These are phyloP conservation scores for Leptopilina clavipes DNA, from an alignment of 1,140 invertebrate species.

Conservation along the genomic window DNA sequence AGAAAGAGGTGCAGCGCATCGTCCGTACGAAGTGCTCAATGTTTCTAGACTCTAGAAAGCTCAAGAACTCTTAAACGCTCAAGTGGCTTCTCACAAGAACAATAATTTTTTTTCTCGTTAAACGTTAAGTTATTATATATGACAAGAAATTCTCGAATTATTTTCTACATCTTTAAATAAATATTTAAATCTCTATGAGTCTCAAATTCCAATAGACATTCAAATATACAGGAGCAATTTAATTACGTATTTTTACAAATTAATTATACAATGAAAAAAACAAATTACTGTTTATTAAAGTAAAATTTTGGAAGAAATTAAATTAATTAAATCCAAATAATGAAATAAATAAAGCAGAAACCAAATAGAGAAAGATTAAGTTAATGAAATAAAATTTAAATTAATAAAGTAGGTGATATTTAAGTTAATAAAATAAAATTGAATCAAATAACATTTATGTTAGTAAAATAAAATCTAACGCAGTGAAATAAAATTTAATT, in stretches of 20 bases:
- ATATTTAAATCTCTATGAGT: neutral
- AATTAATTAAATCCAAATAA: too few relatives aligned
- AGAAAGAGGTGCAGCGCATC: slow-evolving; percentile 44
- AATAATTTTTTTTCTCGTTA: slow-evolving; percentile 11
- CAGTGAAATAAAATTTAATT: too few relatives aligned
- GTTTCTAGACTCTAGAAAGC: slow-evolving; percentile 55
- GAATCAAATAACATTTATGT: too few relatives aligned
- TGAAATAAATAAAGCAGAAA: too few relatives aligned
- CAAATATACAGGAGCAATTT: neutral
- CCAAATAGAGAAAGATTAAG: too few relatives aligned
- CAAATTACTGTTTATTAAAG: too few relatives aligned
- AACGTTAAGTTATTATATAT: neutral
- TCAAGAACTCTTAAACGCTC: slow-evolving; percentile 43
- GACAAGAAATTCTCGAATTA: neutral
- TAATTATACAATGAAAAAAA: too few relatives aligned
- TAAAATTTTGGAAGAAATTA: too few relatives aligned
- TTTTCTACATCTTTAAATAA: neutral
- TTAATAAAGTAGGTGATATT: too few relatives aligned
- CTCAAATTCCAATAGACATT: neutral
- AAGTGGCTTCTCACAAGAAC: slow-evolving; percentile 7
- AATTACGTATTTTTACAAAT: neutral
- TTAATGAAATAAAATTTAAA: too few relatives aligned
- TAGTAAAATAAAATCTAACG: too few relatives aligned
- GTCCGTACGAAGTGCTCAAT: slow-evolving; percentile 57
- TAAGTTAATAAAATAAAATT: too few relatives aligned